A percentile compares a stretch with the other conserved stretches of the same genome.
Conservation (phyloP, 2,888 invertebrate genomes). For the Carcina quercana region DNA sequence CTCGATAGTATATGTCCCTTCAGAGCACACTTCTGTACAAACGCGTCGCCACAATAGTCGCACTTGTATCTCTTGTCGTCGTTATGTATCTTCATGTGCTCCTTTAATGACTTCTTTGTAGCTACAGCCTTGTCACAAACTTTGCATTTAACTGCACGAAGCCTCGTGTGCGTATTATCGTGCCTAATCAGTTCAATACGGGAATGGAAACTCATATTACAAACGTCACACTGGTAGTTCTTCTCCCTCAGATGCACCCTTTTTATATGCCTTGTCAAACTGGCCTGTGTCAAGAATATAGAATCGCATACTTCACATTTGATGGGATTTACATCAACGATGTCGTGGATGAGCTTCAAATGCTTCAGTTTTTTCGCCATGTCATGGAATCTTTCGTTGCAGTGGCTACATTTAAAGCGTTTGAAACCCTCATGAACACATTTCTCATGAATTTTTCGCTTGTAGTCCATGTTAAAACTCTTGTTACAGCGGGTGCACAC, state of each 20-base stretch:
- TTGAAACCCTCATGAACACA: slow-evolving; percentile 21
- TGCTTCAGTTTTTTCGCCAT: slow-evolving; percentile 18
- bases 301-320: slow-evolving; percentile 39
- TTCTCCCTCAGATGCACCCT: slow-evolving; percentile 22
- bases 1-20: slow-evolving; percentile 19
- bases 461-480: slow-evolving; percentile 18
- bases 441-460: slow-evolving; percentile 20
- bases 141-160: slow-evolving; percentile 47
- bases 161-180: slow-evolving; percentile 47
- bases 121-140: slow-evolving; percentile 38
- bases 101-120: slow-evolving; percentile 22
- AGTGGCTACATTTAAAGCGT: slow-evolving; percentile 14
- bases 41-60: slow-evolving; percentile 17
- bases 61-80: slow-evolving; percentile 26
- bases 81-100: slow-evolving; percentile 31
- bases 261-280: slow-evolving; percentile 23
- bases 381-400: slow-evolving; percentile 17
- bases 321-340: slow-evolving; percentile 14
- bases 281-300: slow-evolving; percentile 22
- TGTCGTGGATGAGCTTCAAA: slow-evolving; percentile 16
- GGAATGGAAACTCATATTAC: slow-evolving; percentile 24
- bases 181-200: slow-evolving; percentile 35
- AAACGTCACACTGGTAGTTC: slow-evolving; percentile 21
- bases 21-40: slow-evolving; percentile 23
- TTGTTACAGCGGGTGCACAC: slow-evolving; percentile 20